Percentiles rank a stretch among this genome's conserved stretches.
phyloP scores from a whole-genome alignment of 53 echinoderm and acorn worm genomes.

The Echinarachnius parma region DNA sequence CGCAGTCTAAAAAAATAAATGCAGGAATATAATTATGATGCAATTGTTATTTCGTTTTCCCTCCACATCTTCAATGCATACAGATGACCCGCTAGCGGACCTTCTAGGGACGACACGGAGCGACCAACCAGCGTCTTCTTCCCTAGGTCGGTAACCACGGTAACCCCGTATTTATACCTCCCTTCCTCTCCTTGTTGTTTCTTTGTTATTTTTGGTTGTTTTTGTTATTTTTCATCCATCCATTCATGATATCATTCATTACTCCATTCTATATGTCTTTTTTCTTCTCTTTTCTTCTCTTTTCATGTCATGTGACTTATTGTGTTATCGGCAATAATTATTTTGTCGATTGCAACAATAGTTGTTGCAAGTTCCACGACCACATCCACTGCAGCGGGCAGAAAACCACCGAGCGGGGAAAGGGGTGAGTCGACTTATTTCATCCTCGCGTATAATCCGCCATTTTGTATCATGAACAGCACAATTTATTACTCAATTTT shows the following conservation, averaged over 20 bases:
- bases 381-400: background rate
- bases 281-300: background rate
- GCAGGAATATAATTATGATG: too few relatives aligned
- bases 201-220: background rate
- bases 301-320: constrained; percentile 1
- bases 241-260: background rate
- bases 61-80: background rate
- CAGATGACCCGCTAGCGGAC: constrained; percentile 25
- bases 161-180: background rate
- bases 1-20: too few relatives aligned
- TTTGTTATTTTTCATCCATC: background rate
- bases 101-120: constrained; percentile 7
- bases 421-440: background rate
- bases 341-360: too few relatives aligned
- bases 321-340: background rate
- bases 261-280: too few relatives aligned
- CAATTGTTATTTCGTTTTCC: background rate
- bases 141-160: constrained; percentile 2
- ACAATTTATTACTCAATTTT: too few relatives aligned
- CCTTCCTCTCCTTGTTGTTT: background rate
- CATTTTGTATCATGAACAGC: too few relatives aligned
- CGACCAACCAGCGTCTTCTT: background rate
- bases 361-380: background rate
- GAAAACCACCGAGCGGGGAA: background rate
- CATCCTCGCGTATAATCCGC: too few relatives aligned